phyloP scores from a whole-genome alignment of 1,140 invertebrate species.

The Aphis craccivora region DNA sequence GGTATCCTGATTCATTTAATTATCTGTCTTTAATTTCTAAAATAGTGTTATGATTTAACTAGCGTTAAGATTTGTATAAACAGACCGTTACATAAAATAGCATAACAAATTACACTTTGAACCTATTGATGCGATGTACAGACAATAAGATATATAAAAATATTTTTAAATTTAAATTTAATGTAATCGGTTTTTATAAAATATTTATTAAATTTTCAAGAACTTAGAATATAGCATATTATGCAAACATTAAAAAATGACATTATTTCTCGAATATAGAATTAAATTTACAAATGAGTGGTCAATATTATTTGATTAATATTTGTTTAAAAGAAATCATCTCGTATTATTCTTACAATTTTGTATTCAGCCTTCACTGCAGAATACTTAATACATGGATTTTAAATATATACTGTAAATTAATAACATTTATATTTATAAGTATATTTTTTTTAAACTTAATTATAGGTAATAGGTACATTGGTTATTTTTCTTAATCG shows the following conservation, averaged over 20 bases:
- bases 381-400: too few species aligned
- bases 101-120: not conserved
- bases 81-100: not conserved
- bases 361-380: too few species aligned
- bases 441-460: too few species aligned
- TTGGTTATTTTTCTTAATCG: too few species aligned
- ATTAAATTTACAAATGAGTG: not conserved
- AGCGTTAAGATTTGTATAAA: constrained; percentile 5
- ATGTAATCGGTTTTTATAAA: not conserved
- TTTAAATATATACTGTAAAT: too few species aligned
- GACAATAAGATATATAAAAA: not conserved
- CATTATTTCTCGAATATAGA: not conserved
- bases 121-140: not conserved
- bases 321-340: not conserved
- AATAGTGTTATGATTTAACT: not conserved
- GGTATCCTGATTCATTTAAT: not conserved
- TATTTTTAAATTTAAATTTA: not conserved
- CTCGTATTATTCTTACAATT: not conserved
- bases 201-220: not conserved
- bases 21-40: not conserved
- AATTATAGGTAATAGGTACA: too few species aligned
- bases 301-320: not conserved
- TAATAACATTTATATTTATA: too few species aligned
- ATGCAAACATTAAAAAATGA: not conserved
- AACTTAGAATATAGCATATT: not conserved